These are phyloP conservation scores for Microcebus murinus DNA, from an alignment of 2,113 vertebrate genomes.

Conservation along the genomic window DNA sequence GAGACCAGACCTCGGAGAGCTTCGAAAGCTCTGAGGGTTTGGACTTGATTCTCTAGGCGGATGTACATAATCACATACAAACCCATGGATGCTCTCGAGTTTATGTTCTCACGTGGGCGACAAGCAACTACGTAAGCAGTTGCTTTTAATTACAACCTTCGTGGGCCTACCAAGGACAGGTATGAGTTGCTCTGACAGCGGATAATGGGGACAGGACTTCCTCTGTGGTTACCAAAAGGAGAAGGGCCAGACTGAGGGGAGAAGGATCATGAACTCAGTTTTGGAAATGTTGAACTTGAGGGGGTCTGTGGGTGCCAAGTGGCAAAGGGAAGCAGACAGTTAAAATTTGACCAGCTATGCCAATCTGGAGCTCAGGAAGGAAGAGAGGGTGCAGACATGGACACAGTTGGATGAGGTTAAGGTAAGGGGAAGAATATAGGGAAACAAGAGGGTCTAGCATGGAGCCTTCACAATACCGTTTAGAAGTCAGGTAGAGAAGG, in stretches of 20 bases:
- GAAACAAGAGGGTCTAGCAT: neutral
- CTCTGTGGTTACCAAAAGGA: neutral
- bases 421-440: too few relatives aligned
- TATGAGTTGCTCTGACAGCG: neutral
- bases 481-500: neutral
- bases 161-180: neutral
- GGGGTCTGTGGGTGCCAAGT: neutral
- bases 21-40: neutral
- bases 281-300: neutral
- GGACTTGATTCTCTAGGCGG: neutral
- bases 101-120: too few relatives aligned
- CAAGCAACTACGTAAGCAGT: neutral
- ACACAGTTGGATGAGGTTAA: too few relatives aligned
- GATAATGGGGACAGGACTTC: neutral
- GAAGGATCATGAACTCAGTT: neutral
- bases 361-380: neutral
- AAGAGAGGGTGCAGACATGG: neutral
- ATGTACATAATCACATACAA: accelerated
- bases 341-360: neutral
- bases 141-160: neutral
- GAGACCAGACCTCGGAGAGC: neutral
- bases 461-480: neutral
- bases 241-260: neutral
- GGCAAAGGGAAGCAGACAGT: neutral
- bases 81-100: too few relatives aligned